Evolutionary conservation across 2,888 invertebrate species (phyloP).

Genomic region (Heterodera filipjevi): DNA sequence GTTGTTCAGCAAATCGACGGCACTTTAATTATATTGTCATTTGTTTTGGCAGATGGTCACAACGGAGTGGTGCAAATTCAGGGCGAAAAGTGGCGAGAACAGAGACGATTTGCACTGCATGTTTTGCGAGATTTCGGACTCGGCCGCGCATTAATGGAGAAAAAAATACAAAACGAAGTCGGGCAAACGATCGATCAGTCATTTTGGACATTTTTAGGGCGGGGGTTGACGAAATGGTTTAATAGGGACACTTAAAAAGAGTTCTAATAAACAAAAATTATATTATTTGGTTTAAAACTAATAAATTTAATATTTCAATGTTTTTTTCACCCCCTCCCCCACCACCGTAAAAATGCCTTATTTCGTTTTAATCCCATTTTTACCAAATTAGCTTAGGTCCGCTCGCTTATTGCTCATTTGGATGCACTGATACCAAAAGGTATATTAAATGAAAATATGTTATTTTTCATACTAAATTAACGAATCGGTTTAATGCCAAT

Average conservation of each 20-base stretch:
- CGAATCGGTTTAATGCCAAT: too few relatives aligned
- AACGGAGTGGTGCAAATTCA: constrained; percentile 64
- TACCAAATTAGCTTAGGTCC: constrained; percentile 1
- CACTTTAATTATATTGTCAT: constrained; percentile 22
- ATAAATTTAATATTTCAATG: too few relatives aligned
- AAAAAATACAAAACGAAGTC: constrained; percentile 53
- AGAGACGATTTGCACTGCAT: constrained; percentile 58
- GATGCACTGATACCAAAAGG: constrained; percentile 12
- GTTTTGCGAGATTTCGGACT: constrained; percentile 62
- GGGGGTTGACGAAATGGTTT: too few relatives aligned
- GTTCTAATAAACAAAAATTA: background rate
- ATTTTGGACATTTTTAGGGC: too few relatives aligned
- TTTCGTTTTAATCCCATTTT: too few relatives aligned
- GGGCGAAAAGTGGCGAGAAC: constrained; percentile 64
- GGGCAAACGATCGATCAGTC: background rate
- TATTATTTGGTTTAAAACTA: too few relatives aligned
- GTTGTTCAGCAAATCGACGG: constrained; percentile 9
- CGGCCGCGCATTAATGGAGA: constrained; percentile 62
- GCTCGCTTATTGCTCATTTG: constrained; percentile 29
- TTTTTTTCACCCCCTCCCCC: too few relatives aligned
- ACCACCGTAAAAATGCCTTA: too few relatives aligned
- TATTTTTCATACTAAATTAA: too few relatives aligned
- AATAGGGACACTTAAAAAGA: too few relatives aligned
- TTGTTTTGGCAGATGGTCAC: constrained; percentile 52
- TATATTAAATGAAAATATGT: background rate